A percentile compares a stretch with the other conserved stretches of the same genome.
These are phyloP conservation scores for Hemibagrus wyckioides DNA, from an alignment of 2,113 vertebrate species.

Conservation along the genomic window DNA sequence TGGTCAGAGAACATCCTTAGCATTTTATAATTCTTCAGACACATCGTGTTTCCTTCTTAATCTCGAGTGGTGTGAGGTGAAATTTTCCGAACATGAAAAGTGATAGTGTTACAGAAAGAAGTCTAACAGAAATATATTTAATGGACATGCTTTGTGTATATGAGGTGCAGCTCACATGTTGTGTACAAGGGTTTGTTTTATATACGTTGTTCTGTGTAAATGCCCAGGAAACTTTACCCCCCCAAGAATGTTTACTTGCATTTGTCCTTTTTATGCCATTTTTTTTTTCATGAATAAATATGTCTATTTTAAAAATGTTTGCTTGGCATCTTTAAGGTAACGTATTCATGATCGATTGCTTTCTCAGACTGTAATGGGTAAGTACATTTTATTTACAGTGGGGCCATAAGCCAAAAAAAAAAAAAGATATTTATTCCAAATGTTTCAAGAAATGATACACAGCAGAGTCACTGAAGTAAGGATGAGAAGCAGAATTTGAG, in stretches of 20 bases:
- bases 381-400: conserved; percentile 28
- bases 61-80: background rate
- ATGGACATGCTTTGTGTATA: background rate
- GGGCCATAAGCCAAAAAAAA: conserved; percentile 7
- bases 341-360: background rate
- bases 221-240: background rate
- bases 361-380: background rate
- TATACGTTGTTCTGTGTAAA: background rate
- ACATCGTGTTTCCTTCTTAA: background rate
- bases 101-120: background rate
- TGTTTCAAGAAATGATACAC: conserved; percentile 11
- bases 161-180: background rate
- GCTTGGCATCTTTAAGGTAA: background rate
- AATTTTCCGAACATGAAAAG: background rate
- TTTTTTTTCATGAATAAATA: conserved; percentile 18
- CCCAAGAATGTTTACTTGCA: background rate
- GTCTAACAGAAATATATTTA: background rate
- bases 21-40: background rate
- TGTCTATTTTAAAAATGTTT: background rate
- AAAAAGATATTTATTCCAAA: background rate
- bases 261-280: background rate
- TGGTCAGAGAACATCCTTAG: background rate
- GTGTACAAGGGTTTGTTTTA: background rate
- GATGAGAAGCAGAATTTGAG: background rate
- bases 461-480: conserved; percentile 10